phyloP scores from a whole-genome alignment of 2,797 vertebrate genomes.

The Morelia viridis region DNA sequence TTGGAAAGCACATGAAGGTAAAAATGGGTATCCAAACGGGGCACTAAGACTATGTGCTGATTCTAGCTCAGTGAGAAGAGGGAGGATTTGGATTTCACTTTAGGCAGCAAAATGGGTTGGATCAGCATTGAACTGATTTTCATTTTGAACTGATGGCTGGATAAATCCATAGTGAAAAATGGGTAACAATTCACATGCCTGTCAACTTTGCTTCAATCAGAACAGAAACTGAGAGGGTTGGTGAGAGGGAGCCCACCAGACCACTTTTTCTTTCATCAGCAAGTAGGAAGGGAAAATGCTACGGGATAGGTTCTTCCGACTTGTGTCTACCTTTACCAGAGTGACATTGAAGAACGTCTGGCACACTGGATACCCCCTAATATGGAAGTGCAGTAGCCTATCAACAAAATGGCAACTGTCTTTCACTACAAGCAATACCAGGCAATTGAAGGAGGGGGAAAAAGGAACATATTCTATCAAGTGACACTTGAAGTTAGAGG shows the following conservation, averaged over 20 bases:
- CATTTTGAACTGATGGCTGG: not conserved
- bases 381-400: not conserved
- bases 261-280: not conserved
- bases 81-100: not conserved
- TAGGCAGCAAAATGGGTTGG: not conserved
- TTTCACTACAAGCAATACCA: not conserved
- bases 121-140: conserved; percentile 8
- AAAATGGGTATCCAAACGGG: not conserved
- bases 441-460: not conserved
- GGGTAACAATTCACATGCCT: not conserved
- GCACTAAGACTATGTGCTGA: not conserved
- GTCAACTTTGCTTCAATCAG: not conserved
- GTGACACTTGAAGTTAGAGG: not conserved
- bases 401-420: not conserved
- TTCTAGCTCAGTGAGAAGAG: not conserved
- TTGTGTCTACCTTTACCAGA: too few species aligned
- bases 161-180: not conserved
- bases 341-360: not conserved
- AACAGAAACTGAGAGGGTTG: not conserved
- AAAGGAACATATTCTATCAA: not conserved
- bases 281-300: not conserved
- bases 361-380: not conserved
- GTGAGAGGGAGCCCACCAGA: not conserved
- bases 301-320: not conserved
- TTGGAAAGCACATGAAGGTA: not conserved